phyloP scores from a whole-genome alignment of 37 sponge, comb jelly and placozoan genomes.

The Agelas oroides region DNA sequence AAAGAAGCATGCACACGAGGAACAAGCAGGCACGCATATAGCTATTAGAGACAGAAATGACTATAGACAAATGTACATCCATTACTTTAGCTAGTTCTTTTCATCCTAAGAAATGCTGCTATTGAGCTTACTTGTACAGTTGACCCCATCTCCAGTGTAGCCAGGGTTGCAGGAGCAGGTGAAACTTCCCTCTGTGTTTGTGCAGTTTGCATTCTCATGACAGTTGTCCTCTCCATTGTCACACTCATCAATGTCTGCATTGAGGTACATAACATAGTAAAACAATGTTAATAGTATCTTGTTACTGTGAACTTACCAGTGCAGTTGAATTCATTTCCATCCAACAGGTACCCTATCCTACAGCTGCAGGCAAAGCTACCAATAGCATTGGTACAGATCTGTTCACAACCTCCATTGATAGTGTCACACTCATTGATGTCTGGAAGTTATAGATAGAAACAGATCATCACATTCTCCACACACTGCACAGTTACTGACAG shows the following conservation, averaged over 20 bases:
- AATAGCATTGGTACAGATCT: background rate
- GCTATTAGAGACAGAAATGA: no score
- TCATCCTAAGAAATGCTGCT: no score
- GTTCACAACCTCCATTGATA: background rate
- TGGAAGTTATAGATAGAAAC: no score
- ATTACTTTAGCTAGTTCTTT: no score
- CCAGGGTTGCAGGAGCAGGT: conserved; percentile 11
- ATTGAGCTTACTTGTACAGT: conserved; percentile 20
- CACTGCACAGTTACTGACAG: no score
- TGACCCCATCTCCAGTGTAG: conserved; percentile 23
- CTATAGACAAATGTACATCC: no score
- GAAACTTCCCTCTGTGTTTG: conserved; percentile 21
- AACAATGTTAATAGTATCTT: no score
- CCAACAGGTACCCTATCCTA: background rate
- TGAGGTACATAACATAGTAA: no score
- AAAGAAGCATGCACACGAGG: no score
- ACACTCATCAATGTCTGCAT: conserved; percentile 55
- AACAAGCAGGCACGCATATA: no score
- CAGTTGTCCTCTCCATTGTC: background rate
- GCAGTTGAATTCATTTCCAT: background rate
- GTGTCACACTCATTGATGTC: conserved; percentile 4
- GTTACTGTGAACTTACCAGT: background rate
- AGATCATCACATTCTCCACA: no score
- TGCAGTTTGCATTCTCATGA: conserved; percentile 30
- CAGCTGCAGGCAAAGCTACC: background rate